Evolutionary conservation across 2,797 vertebrate genomes (phyloP), one percentile per base, ranked within the genome.

Genomic region (Bovichtus variegatus): DNA sequence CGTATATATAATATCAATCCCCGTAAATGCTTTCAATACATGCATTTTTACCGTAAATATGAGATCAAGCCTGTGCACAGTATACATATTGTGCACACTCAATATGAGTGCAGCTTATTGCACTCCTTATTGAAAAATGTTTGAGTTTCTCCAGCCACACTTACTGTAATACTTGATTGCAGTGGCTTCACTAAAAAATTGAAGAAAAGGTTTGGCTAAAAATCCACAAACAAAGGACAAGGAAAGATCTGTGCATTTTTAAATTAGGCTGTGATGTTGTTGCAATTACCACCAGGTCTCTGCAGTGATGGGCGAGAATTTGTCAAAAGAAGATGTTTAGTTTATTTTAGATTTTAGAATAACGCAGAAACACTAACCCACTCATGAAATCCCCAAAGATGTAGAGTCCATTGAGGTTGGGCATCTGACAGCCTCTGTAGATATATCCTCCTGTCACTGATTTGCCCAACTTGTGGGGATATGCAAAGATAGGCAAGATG

Each of bases 361-460:
- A n/a, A 44, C 13, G 1, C 13, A 19, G 10, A 59, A 74, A 62
- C 36, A 92, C 93, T 50, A 71, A 96, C 96, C 96, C 96, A 23
- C 96, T 97, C 96, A 97, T 96, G 82, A 96, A 97, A 89, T 97
- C 96, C 25, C 96, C 96, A 69, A 97, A 97, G 50, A 97, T 94
- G 84, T 97, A 97, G 31, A 95, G 93, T 69, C 95, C 96, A 0
- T 95, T 95, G 51, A 97, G 94, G 83, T 97, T 96, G 41, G 96
- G 96, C 94, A 95, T 96, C 88, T 96, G 92, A 77, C 96, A 97
- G 43, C 96, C 96, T 83, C 96, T 93, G 88, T 96, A 96, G 82
- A 97, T 81, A 73, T 96, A 97, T 21, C 96, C 96, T 36, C 96
- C 96, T 1, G 96, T 97, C 69, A 97, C 94, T 0, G 96, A 97